Conservation (phyloP, 2,113 vertebrate genomes). For the Anhinga rufa region DNA sequence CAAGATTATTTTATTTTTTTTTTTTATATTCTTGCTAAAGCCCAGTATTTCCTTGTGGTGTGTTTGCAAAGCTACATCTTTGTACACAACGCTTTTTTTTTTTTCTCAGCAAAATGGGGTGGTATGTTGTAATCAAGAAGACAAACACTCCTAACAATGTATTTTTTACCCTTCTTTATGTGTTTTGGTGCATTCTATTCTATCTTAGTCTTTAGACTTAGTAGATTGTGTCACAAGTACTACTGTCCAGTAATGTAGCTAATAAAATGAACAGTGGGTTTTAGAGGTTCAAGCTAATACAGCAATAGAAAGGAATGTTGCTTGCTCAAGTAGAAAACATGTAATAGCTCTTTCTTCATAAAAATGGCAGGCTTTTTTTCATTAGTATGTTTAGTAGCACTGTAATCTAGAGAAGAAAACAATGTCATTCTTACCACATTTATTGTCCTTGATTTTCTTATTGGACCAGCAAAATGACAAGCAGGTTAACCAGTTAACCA, state of each 20-base stretch:
- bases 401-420: not conserved
- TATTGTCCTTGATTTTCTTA: not conserved
- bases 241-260: not conserved
- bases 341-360: not conserved
- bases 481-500: not conserved
- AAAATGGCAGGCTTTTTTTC: not conserved
- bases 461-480: not conserved
- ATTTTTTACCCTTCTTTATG: not conserved
- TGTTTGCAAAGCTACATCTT: not conserved
- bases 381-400: not conserved
- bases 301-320: not conserved
- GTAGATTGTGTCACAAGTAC: not conserved
- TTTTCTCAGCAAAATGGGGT: not conserved
- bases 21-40: not conserved
- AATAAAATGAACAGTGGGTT: not conserved
- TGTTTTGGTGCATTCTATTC: not conserved
- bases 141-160: not conserved
- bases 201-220: not conserved
- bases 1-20: not conserved
- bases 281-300: not conserved
- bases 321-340: not conserved
- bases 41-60: not conserved
- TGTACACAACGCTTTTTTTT: not conserved
- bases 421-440: not conserved
- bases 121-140: not conserved